Percentiles rank a stretch among this genome's conserved stretches.
phyloP scores from a whole-genome alignment of 2,113 vertebrate species.

The Ammodytes marinus region DNA sequence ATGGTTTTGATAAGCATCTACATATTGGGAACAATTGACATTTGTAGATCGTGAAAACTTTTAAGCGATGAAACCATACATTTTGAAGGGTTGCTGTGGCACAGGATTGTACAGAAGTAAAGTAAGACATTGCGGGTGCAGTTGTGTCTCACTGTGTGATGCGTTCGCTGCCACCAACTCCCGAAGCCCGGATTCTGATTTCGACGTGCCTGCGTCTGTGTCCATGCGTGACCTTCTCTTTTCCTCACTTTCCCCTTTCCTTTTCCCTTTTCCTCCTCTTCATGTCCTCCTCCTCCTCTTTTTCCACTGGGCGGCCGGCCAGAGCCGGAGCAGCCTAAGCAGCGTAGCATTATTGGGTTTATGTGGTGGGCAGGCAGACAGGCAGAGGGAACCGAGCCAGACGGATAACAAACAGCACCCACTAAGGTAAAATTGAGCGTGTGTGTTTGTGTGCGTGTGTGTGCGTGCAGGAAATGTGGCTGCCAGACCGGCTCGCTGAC shows the following conservation, averaged over 20 bases:
- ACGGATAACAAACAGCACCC: conserved; percentile 77
- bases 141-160: conserved; percentile 21
- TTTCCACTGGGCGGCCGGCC: conserved; percentile 73
- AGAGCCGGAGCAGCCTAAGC: conserved; percentile 62
- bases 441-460: conserved; percentile 23
- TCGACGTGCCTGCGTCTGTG: conserved; percentile 40
- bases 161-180: conserved; percentile 36
- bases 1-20: background rate
- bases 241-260: conserved; percentile 65
- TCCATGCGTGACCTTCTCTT: conserved; percentile 66
- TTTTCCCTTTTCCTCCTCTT: conserved; percentile 64
- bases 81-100: background rate
- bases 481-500: conserved; percentile 78
- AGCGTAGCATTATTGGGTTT: conserved; percentile 78
- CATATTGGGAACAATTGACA: background rate
- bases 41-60: background rate
- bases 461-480: conserved; percentile 69
- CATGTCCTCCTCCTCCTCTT: conserved; percentile 66
- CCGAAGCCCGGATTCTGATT: conserved; percentile 39
- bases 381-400: conserved; percentile 76
- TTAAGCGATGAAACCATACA: background rate
- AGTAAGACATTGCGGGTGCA: conserved; percentile 6
- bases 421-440: conserved; percentile 76
- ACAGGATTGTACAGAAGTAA: background rate
- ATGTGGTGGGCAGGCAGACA: conserved; percentile 75